A percentile compares a stretch with the other conserved stretches of the same genome.
phyloP scores from a whole-genome alignment of 2,888 invertebrate species.

The Norana najaformis region DNA sequence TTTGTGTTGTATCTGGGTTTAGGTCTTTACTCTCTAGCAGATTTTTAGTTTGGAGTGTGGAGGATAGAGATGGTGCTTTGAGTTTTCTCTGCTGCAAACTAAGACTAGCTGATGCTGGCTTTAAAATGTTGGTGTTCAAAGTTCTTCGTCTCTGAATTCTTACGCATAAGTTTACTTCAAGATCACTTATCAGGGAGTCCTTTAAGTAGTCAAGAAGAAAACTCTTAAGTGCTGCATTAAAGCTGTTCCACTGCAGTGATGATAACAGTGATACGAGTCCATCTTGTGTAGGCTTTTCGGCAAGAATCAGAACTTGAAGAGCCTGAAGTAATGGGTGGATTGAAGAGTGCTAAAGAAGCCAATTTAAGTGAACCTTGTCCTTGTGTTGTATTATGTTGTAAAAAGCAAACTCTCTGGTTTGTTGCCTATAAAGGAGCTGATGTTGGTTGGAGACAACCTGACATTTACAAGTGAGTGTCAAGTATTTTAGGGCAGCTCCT shows the following conservation, averaged over 20 bases:
- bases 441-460: conserved; percentile 5
- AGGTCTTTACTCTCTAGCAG: background rate
- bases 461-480: background rate
- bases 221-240: background rate
- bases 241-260: background rate
- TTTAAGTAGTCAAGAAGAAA: background rate
- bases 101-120: background rate
- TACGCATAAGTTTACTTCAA: background rate
- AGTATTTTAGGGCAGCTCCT: no score
- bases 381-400: background rate
- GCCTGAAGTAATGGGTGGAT: background rate
- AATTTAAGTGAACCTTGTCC: background rate
- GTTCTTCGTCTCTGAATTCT: background rate
- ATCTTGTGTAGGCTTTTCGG: background rate
- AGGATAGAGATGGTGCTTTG: background rate
- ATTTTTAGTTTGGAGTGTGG: background rate
- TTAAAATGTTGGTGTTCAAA: background rate
- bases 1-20: background rate
- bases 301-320: background rate
- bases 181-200: background rate
- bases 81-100: background rate
- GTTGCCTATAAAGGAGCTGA: background rate
- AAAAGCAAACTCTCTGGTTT: background rate
- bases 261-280: background rate
- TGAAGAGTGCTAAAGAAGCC: background rate